Percentiles rank a stretch among this genome's conserved stretches.
phyloP scores from a whole-genome alignment of 2,888 invertebrate species.

The Hartigia nigra region DNA sequence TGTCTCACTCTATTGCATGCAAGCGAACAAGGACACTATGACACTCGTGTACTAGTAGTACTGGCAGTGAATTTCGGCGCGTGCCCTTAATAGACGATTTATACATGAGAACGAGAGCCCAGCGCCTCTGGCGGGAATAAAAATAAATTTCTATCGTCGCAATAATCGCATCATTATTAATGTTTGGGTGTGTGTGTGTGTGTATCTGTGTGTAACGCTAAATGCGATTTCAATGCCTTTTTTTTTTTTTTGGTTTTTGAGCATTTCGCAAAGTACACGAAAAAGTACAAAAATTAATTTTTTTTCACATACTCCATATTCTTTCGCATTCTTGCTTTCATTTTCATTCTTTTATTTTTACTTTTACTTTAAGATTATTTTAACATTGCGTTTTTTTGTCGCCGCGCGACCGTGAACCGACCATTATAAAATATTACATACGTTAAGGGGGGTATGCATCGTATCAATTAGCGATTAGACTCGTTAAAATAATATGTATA shows the following conservation, averaged over 20 bases:
- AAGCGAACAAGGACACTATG: no score
- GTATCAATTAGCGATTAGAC: slow-evolving; percentile 16
- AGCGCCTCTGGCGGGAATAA: no score
- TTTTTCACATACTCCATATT: slow-evolving; percentile 47
- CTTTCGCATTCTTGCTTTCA: slow-evolving; percentile 28
- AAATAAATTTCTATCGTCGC: slow-evolving; percentile 9
- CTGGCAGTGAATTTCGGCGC: no score
- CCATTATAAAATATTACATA: no score
- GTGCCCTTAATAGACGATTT: no score
- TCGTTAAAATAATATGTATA: slow-evolving; percentile 25
- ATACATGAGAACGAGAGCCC: no score
- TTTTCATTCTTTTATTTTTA: no score
- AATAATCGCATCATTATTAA: slow-evolving; percentile 36
- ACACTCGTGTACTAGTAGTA: no score
- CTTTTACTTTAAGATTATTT: slow-evolving; percentile 39
- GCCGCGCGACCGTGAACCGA: slow-evolving; percentile 19
- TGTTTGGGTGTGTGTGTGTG: slow-evolving; percentile 7
- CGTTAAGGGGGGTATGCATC: no score
- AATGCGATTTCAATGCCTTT: slow-evolving; percentile 40
- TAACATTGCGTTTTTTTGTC: slow-evolving; percentile 37
- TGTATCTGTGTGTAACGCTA: slow-evolving; percentile 36
- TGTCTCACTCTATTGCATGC: no score
- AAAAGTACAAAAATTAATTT: slow-evolving; percentile 65
- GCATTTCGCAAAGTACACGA: slow-evolving; percentile 63
- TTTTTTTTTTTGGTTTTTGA: slow-evolving; percentile 49